A percentile compares a stretch with the other conserved stretches of the same genome.
Conservation (phyloP, 2,797 vertebrate genomes). For the Pantherophis vulpinus region DNA sequence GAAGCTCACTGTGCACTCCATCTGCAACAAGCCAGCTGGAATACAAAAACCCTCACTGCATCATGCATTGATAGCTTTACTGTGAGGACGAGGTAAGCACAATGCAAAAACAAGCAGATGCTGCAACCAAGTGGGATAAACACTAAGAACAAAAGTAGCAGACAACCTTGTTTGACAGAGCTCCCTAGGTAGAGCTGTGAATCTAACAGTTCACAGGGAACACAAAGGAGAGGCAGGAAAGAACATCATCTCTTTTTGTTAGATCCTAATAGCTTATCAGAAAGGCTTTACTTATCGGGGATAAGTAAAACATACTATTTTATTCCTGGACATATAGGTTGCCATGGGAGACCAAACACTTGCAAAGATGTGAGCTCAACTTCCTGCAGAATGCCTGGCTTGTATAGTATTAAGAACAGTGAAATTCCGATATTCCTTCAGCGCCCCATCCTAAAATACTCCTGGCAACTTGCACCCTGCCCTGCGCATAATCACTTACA, state of each 20-base stretch:
- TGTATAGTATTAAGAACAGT: not conserved
- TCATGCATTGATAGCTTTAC: not conserved
- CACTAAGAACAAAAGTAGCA: not conserved
- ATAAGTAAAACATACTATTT: not conserved
- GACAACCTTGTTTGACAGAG: not conserved
- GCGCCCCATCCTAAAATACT: not conserved
- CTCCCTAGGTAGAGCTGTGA: not conserved
- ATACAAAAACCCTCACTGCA: not conserved
- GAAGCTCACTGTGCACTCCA: not conserved
- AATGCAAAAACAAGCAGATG: not conserved
- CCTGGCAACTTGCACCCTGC: not conserved
- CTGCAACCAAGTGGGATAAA: not conserved
- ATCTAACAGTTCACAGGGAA: not conserved
- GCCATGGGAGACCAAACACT: constrained; percentile 6
- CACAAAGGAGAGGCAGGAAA: not conserved
- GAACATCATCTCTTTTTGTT: not conserved
- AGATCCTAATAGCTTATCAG: not conserved
- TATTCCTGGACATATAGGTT: constrained; percentile 8
- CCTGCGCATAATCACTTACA: not conserved
- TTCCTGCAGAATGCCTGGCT: not conserved
- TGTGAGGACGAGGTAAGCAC: not conserved
- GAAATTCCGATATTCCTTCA: not conserved
- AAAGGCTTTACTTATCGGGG: not conserved
- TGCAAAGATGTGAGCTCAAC: not conserved
- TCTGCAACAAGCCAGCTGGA: not conserved